Base-by-base conservation (phyloP, 2,888 invertebrate genomes). In the Drosophila flavopinicola region DNA sequence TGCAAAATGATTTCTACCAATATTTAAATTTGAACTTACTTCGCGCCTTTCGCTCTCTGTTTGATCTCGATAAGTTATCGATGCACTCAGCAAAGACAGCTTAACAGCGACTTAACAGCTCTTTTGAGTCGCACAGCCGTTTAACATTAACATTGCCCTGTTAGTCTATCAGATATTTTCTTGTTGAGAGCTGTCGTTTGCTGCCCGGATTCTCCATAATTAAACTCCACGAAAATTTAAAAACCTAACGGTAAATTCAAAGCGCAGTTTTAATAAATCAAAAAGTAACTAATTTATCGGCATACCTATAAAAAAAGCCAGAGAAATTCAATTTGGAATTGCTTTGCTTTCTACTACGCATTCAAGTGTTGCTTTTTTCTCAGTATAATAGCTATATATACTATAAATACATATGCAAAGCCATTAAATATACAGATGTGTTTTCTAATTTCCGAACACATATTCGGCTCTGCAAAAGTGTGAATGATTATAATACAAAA, bases 41-140 rank as follows among this genome's bases (percentile, higher is more conserved):
- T 11, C 3, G 9, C 24, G 60, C 48, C 15, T 1, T 1, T n/a
- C n/a, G n/a, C n/a, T n/a, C n/a, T n/a, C n/a, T n/a, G 27, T 11
- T 7, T 39, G 38, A 66, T 33, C 17, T 42, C 47, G 51, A 70
- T 64, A 15, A 10, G 20, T 15, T 66, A 66, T 66, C 66, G 65
- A 39, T 38, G 17, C 3, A n/a, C 6, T 0, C 5, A n/a, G 9
- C 11, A 15, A 17, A 42, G 42, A 32, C 38, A 20, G n/a, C 10
- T 1, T 13, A 52, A 56, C 51, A 67, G 54, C 2, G 2, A 0
- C 9, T 57, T 53, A 56, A 49, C 56, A 53, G 44, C 9, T 10
- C 24, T 6, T 2, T 32, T 41, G 37, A 49, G 49, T 5, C 11
- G 20, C 24, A 29, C 17, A 33, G 13, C 20, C 45, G 37, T 32